A percentile compares a stretch with the other conserved stretches of the same genome.
phyloP scores from a whole-genome alignment of 2,888 invertebrate genomes.

The Tridacna gigas region DNA sequence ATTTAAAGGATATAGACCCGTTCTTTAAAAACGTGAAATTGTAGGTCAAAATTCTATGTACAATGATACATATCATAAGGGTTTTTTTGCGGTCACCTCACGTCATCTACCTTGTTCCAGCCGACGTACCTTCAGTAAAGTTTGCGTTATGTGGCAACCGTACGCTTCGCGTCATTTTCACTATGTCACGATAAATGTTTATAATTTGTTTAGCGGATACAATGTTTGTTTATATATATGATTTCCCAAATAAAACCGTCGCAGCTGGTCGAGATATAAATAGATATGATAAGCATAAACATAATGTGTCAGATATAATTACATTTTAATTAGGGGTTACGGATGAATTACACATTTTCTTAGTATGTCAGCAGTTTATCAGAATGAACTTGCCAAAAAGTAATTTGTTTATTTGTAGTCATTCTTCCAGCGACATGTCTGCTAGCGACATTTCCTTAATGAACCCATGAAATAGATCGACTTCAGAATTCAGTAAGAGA shows the following conservation, averaged over 20 bases:
- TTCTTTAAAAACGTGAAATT: no score
- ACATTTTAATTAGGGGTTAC: conserved; percentile 24
- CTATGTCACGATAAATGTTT: conserved; percentile 11
- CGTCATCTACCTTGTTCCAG: no score
- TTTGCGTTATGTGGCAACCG: not conserved
- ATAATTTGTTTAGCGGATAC: conserved; percentile 20
- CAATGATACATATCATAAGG: no score
- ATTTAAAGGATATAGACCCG: no score
- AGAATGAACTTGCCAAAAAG: conserved; percentile 1
- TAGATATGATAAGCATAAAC: conserved; percentile 17
- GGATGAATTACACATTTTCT: conserved; percentile 20
- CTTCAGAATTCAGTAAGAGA: no score
- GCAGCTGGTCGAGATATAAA: conserved; percentile 14
- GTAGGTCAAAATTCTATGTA: no score
- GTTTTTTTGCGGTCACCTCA: no score
- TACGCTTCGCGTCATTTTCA: conserved; percentile 4
- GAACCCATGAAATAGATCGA: no score
- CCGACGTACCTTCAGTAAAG: no score
- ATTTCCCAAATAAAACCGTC: conserved; percentile 26
- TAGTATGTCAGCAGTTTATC: conserved; percentile 26
- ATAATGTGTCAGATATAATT: conserved; percentile 26
- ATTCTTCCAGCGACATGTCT: not conserved
- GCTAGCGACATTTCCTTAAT: not conserved
- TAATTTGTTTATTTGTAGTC: conserved; percentile 7
- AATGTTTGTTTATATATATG: conserved; percentile 21